These are phyloP conservation scores for roundworm (Caenorhabditis elegans) DNA, from an alignment of 1,140 invertebrate genomes.

Conservation along the genomic window DNA sequence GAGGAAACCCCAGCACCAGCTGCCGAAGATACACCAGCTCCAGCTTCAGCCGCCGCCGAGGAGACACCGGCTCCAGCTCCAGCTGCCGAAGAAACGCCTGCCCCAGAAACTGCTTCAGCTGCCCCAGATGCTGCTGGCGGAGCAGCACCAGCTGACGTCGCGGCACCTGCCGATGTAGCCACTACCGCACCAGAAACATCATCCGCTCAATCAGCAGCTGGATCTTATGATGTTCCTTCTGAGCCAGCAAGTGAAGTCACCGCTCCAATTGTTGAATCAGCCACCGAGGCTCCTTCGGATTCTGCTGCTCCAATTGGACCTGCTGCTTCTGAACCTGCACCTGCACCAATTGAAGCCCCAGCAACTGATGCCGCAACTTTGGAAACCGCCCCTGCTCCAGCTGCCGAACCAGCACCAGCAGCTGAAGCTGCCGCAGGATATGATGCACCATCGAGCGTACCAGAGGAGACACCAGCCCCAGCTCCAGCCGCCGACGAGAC, in stretches of 20 bases:
- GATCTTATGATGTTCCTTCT: no score
- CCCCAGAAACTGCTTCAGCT: neutral
- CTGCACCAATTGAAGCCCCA: neutral
- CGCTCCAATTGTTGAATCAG: neutral
- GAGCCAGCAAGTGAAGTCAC: no score
- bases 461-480: neutral
- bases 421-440: neutral
- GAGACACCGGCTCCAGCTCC: neutral
- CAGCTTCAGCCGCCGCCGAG: neutral
- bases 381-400: slow-evolving; percentile 19
- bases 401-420: slow-evolving; percentile 21
- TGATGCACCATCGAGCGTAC: neutral
- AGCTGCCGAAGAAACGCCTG: neutral
- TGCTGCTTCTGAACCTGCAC: neutral
- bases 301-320: neutral
- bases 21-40: neutral
- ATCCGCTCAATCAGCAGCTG: neutral
- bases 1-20: neutral
- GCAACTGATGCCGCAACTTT: neutral
- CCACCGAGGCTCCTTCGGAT: neutral
- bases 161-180: neutral
- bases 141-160: neutral
- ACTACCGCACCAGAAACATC: neutral
- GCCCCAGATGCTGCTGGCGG: neutral
- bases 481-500: neutral